phyloP scores from a whole-genome alignment of 2,113 vertebrate genomes.

The Acanthochromis polyacanthus region DNA sequence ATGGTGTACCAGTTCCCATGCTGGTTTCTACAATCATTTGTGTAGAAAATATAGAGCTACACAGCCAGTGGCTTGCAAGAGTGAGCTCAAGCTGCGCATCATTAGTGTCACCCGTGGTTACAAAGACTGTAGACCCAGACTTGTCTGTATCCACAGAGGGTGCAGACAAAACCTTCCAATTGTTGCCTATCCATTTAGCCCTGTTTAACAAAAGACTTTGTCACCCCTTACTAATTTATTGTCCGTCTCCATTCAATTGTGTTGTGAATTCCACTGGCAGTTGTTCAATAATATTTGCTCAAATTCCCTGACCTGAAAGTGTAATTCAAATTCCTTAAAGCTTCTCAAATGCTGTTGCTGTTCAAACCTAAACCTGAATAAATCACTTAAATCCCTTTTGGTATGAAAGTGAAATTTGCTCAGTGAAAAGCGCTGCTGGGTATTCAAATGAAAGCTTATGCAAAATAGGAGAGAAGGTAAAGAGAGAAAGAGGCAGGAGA shows the following conservation, averaged over 20 bases:
- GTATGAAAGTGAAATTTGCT: slow-evolving; percentile 34
- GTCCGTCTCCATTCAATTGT: slow-evolving; percentile 69
- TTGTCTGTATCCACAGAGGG: slow-evolving; percentile 63
- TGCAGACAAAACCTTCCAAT: slow-evolving; percentile 58
- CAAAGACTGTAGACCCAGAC: slow-evolving; percentile 63
- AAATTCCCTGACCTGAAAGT: slow-evolving; percentile 62
- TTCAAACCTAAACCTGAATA: slow-evolving; percentile 46
- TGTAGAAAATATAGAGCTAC: slow-evolving; percentile 60
- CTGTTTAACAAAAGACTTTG: slow-evolving; percentile 72
- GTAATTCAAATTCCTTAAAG: slow-evolving; percentile 58
- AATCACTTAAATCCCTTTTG: slow-evolving; percentile 40
- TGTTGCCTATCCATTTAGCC: slow-evolving; percentile 70
- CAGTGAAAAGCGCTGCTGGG: slow-evolving; percentile 11
- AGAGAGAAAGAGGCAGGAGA: slow-evolving; percentile 36
- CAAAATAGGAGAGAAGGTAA: slow-evolving; percentile 52
- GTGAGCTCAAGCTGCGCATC: slow-evolving; percentile 72
- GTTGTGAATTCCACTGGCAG: slow-evolving; percentile 60
- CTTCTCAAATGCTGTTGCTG: slow-evolving; percentile 27
- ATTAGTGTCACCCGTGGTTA: slow-evolving; percentile 77
- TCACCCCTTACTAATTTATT: slow-evolving; percentile 77
- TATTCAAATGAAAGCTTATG: slow-evolving; percentile 68
- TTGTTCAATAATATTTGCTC: slow-evolving; percentile 75
- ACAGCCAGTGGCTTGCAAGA: slow-evolving; percentile 69
- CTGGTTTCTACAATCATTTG: slow-evolving; percentile 64
- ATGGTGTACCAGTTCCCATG: slow-evolving; percentile 62